Evolutionary conservation across 2,797 vertebrate species (phyloP).

Genomic region (Anableps anableps): DNA sequence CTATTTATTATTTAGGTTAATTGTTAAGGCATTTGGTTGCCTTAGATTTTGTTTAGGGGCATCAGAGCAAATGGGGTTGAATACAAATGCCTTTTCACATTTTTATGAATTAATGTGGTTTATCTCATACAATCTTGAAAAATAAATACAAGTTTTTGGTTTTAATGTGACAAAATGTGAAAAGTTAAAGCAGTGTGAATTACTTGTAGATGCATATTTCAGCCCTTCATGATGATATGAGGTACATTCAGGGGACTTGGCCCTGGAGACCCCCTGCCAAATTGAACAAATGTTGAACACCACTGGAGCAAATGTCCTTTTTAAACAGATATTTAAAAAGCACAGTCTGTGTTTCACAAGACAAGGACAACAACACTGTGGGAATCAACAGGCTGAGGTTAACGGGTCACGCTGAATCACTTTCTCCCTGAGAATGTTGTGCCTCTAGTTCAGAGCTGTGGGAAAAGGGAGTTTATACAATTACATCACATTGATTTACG

Average conservation of each 20-base stretch:
- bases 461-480: conserved; percentile 81
- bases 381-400: conserved; percentile 62
- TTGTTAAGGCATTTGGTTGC: background rate
- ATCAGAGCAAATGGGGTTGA: background rate
- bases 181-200: background rate
- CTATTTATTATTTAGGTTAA: background rate
- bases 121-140: background rate
- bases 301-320: conserved; percentile 22
- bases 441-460: conserved; percentile 66
- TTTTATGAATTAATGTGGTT: background rate
- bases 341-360: conserved; percentile 55
- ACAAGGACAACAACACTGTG: conserved; percentile 36
- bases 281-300: conserved; percentile 17
- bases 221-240: background rate
- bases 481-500: conserved; percentile 85
- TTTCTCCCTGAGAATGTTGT: conserved; percentile 62
- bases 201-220: background rate
- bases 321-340: conserved; percentile 46
- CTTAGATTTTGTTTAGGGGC: background rate
- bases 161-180: background rate
- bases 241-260: background rate
- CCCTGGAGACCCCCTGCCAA: background rate
- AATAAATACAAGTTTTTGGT: background rate
- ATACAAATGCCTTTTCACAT: background rate
- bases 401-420: conserved; percentile 69